These are phyloP conservation scores for Hippolais icterina DNA, from an alignment of 2,113 vertebrate genomes.

Conservation along the genomic window DNA sequence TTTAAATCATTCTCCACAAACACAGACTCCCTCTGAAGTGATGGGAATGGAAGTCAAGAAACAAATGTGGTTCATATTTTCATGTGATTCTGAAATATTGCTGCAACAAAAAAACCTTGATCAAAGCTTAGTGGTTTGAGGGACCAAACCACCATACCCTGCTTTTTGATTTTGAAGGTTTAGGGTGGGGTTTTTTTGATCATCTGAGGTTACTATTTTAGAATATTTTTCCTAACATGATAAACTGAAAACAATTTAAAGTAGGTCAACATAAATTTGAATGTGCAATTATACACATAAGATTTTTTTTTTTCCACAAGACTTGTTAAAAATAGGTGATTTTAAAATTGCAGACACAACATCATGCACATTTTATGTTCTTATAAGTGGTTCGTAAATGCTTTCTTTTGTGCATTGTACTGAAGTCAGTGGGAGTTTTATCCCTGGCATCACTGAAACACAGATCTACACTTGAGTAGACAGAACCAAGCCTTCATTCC, in stretches of 20 bases:
- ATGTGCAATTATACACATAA: background rate
- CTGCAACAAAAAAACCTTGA: background rate
- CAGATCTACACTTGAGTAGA: background rate
- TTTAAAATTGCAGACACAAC: background rate
- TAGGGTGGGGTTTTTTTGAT: background rate
- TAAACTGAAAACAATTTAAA: background rate
- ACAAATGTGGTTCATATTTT: background rate
- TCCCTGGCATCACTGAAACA: background rate
- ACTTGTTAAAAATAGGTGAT: background rate
- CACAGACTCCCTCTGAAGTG: background rate
- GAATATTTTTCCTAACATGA: background rate
- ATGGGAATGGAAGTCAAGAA: background rate
- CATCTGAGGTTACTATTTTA: background rate
- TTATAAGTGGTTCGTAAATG: background rate
- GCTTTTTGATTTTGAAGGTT: background rate
- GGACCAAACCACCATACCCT: background rate
- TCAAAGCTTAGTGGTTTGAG: background rate
- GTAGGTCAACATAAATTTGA: background rate
- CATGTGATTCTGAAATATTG: background rate
- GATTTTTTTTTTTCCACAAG: background rate
- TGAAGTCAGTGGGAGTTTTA: background rate
- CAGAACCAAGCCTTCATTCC: background rate
- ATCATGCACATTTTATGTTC: background rate
- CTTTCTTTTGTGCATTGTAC: background rate
- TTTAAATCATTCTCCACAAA: background rate